These are phyloP conservation scores for Athrips mouffetella DNA, from an alignment of 2,888 invertebrate species.

Conservation along the genomic window DNA sequence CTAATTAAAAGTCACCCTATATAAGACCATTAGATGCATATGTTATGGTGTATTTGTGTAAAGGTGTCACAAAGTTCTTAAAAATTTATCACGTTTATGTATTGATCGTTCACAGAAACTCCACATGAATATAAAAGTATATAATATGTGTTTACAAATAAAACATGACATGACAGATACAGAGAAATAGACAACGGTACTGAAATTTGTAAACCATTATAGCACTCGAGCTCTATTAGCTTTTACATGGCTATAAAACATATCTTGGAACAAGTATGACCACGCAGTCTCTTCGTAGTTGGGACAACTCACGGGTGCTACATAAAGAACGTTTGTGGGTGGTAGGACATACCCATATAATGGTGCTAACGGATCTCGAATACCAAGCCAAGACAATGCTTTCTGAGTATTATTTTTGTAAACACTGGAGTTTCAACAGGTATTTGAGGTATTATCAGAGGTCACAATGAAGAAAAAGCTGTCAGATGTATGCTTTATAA, in stretches of 20 bases:
- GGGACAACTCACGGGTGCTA: constrained; percentile 38
- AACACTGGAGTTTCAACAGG: too few species aligned
- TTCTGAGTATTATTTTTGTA: constrained; percentile 6
- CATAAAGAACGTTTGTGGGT: constrained; percentile 48
- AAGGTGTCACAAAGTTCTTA: too few species aligned
- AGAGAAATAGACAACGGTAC: background rate
- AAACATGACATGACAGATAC: background rate
- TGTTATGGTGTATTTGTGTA: too few species aligned
- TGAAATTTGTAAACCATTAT: constrained; percentile 27
- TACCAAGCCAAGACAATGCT: constrained; percentile 7
- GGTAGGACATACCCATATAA: constrained; percentile 30
- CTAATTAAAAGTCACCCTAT: too few species aligned
- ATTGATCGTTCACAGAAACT: too few species aligned
- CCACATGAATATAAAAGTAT: too few species aligned
- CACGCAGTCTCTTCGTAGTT: constrained; percentile 34
- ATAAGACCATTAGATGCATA: too few species aligned
- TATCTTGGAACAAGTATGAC: constrained; percentile 28
- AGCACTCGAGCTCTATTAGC: constrained; percentile 14
- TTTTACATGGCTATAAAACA: constrained; percentile 47
- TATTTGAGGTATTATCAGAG: too few species aligned
- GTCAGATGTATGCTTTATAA: too few species aligned
- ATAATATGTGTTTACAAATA: too few species aligned
- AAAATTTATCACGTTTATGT: too few species aligned
- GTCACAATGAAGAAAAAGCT: too few species aligned
- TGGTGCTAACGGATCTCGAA: constrained; percentile 25